phyloP scores from a whole-genome alignment of 1,140 invertebrate genomes.

The Pteromalus puparum region DNA sequence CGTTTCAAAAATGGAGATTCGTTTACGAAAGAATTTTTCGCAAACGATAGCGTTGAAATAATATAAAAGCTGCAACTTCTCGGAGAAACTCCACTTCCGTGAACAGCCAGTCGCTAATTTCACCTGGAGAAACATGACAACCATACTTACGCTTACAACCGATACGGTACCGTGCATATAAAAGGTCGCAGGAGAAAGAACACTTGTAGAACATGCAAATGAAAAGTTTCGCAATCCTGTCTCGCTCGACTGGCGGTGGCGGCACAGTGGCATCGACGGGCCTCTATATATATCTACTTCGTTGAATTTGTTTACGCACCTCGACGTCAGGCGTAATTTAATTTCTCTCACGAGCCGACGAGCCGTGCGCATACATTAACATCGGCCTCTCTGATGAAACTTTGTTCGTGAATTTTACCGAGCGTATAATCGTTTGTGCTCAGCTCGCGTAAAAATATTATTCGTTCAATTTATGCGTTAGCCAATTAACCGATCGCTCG shows the following conservation, averaged over 20 bases:
- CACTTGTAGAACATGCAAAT: constrained; percentile 44
- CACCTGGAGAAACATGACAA: neutral
- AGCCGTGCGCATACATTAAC: neutral
- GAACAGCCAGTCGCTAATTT: constrained; percentile 9
- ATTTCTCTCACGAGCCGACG: no score
- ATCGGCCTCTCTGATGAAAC: no score
- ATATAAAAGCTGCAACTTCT: neutral
- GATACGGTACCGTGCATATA: no score
- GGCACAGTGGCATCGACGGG: no score
- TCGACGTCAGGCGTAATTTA: constrained; percentile 27
- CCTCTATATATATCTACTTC: neutral
- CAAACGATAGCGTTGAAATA: neutral
- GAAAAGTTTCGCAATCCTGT: constrained; percentile 36
- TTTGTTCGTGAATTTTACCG: neutral
- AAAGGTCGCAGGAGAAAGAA: neutral
- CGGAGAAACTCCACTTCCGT: neutral
- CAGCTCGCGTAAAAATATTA: no score
- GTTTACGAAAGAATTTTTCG: no score
- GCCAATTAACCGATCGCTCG: no score
- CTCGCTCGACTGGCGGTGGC: neutral
- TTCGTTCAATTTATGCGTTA: no score
- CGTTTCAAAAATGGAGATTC: no score
- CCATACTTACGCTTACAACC: no score
- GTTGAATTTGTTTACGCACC: constrained; percentile 34
- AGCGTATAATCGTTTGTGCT: no score